These are phyloP conservation scores for Stratiomys singularior DNA, from an alignment of 2,888 invertebrate genomes.

Conservation along the genomic window DNA sequence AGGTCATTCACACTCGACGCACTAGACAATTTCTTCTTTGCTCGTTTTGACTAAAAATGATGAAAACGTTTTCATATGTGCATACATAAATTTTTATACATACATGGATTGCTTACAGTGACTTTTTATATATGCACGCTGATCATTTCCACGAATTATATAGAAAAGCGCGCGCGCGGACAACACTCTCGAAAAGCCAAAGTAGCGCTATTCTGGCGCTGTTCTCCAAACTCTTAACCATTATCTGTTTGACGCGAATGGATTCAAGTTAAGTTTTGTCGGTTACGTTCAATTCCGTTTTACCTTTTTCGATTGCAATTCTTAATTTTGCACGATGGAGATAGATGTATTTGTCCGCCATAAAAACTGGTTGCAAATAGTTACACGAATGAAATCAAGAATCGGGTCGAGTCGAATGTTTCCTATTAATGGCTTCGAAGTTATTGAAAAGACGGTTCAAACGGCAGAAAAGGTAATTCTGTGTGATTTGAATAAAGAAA, in stretches of 20 bases:
- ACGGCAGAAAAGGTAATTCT: too few species aligned
- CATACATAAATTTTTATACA: background rate
- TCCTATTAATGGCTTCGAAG: too few species aligned
- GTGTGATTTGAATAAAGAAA: too few species aligned
- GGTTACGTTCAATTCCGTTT: slow-evolving; percentile 2
- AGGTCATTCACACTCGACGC: slow-evolving; percentile 46
- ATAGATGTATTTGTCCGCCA: too few species aligned
- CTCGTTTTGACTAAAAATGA: slow-evolving; percentile 43
- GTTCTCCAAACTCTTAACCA: background rate
- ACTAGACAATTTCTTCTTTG: slow-evolving; percentile 46
- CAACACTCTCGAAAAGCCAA: background rate
- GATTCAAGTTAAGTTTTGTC: background rate
- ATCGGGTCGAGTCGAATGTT: too few species aligned
- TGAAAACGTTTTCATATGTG: slow-evolving; percentile 25
- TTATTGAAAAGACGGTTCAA: too few species aligned
- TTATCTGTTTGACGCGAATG: too few species aligned
- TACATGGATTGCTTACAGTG: too few species aligned
- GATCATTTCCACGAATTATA: slow-evolving; percentile 4
- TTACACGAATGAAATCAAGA: too few species aligned
- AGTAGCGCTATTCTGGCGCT: background rate
- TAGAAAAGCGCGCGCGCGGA: background rate
- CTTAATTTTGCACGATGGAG: background rate
- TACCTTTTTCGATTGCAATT: slow-evolving; percentile 16
- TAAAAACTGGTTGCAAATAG: too few species aligned
- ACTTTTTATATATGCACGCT: slow-evolving; percentile 1